Base-by-base conservation (phyloP, 2,113 vertebrate species). In the Tringa solitaria region DNA sequence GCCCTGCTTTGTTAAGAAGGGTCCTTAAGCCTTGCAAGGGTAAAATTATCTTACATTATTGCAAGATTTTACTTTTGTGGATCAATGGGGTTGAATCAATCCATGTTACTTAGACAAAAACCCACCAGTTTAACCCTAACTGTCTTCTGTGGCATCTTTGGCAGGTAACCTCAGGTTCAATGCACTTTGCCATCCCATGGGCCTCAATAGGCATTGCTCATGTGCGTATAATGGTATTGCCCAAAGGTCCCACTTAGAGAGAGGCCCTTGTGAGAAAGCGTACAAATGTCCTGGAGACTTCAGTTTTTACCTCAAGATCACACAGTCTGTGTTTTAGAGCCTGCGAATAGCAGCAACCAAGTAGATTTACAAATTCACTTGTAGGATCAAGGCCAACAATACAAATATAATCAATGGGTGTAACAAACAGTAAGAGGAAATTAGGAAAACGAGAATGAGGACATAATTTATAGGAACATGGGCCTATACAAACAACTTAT, bases 221-320 rank as follows among this genome's bases (percentile, higher is more conserved):
- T 6, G 33, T 33, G 30, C 2, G 0, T 60, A 4, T n/a, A 46
- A 3, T 1, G 6, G 20, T 39, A 5, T 41, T 60, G 28, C 39
- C 64, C 59, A 57, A 46, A 64, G 28, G 54, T 23, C 53, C 35
- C 10, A 14, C 1, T 37, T 21, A n/a, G 20, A 53, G 21, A 41
- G 8, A 46, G 16, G 15, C 9, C 8, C 19, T 19, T 39, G 21
- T 0, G 3, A 30, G 24, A 20, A 8, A 24, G 9, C 11, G 11
- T 8, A 14, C 4, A 45, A 24, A 12, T 27, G 23, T 37, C 32
- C 53, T 33, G 46, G 46, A 76, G n/a, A 33, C 15, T 41, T 75
- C 35, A 54, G 17, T 12, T 85, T 81, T 85, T 64, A 30, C 12
- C 35, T 65, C 8, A 50, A 26, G 33, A 33, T 39, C n/a, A 50